phyloP scores from a whole-genome alignment of 2,888 invertebrate genomes.

The Harpalus rubripes region DNA sequence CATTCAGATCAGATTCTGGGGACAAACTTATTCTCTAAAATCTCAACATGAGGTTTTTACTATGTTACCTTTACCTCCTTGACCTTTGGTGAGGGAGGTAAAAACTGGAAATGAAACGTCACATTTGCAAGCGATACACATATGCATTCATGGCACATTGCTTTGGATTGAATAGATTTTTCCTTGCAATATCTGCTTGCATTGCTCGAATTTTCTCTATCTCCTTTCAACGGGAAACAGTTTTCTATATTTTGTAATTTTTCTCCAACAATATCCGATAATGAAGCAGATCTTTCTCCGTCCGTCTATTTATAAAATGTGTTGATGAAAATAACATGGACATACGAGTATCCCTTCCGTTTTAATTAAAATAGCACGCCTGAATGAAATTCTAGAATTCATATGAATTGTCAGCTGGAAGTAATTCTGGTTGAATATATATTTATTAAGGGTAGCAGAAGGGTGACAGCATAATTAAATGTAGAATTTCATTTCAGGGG shows the following conservation, averaged over 20 bases:
- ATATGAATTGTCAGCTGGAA: conserved; percentile 37
- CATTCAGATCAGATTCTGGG: no score
- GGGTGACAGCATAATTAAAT: conserved; percentile 38
- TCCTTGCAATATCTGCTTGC: background rate
- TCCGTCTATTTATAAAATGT: background rate
- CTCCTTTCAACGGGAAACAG: background rate
- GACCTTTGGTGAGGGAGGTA: background rate
- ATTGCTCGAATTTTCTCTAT: background rate
- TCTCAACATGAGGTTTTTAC: no score
- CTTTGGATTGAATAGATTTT: conserved; percentile 6
- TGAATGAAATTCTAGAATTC: conserved; percentile 20
- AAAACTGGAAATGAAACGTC: conserved; percentile 3
- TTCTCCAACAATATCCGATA: background rate
- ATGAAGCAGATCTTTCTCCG: background rate
- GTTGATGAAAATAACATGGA: background rate
- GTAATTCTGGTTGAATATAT: conserved; percentile 26
- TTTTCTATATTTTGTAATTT: background rate
- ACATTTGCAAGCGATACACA: conserved; percentile 3
- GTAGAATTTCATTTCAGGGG: conserved; percentile 41
- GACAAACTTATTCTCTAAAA: no score
- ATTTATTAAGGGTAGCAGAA: conserved; percentile 45
- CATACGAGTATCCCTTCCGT: background rate
- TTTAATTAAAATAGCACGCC: conserved; percentile 3
- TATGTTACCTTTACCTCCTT: no score
- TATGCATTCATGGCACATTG: conserved; percentile 11